phyloP scores from a whole-genome alignment of 2,888 invertebrate genomes.

The Amphimallon solstitiale region DNA sequence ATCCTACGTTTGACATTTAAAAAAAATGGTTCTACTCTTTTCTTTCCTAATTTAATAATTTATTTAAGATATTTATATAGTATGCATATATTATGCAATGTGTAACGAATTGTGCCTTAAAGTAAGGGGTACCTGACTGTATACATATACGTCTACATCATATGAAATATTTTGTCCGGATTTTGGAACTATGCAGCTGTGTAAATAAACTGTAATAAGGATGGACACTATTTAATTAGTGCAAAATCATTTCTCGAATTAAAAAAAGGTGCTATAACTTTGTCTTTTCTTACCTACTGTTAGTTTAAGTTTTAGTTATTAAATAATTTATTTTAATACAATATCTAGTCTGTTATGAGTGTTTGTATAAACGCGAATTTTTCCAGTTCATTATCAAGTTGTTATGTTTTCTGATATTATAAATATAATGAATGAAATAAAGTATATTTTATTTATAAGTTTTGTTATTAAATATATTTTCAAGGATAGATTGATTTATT shows the following conservation, averaged over 20 bases:
- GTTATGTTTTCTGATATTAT: conserved; percentile 35
- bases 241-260: conserved; percentile 2
- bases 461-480: conserved; percentile 13
- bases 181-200: neutral
- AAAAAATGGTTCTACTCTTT: neutral
- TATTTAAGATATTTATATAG: conserved; percentile 17
- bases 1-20: neutral
- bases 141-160: neutral
- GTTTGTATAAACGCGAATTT: conserved; percentile 30
- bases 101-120: conserved; percentile 21
- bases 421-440: conserved; percentile 35
- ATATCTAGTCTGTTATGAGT: conserved; percentile 36
- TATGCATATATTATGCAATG: conserved; percentile 17
- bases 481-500: too few species aligned
- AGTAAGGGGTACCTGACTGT: conserved; percentile 27
- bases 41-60: neutral
- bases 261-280: conserved; percentile 25
- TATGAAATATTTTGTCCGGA: neutral
- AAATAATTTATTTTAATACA: conserved; percentile 39
- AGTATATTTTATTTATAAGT: conserved; percentile 34
- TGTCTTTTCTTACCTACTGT: conserved; percentile 3
- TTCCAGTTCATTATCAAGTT: conserved; percentile 32
- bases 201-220: neutral
- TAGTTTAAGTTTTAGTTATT: conserved; percentile 22
- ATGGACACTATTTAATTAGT: conserved; percentile 8